A percentile compares a stretch with the other conserved stretches of the same genome.
These are phyloP conservation scores for Arvicanthis niloticus DNA, from an alignment of 2,113 vertebrate species.

Conservation along the genomic window DNA sequence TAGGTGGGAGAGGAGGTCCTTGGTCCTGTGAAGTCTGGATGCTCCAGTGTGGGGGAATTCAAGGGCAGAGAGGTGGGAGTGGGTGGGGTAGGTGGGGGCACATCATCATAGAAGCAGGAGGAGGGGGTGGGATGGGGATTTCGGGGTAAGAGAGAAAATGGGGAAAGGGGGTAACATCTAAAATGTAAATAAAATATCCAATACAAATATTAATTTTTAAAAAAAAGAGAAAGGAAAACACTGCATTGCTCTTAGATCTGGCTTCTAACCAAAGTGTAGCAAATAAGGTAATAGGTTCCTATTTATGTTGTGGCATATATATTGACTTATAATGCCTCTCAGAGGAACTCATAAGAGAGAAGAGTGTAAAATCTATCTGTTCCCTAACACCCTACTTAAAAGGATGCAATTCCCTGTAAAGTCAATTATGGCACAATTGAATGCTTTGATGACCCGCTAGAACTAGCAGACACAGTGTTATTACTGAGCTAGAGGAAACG, in stretches of 20 bases:
- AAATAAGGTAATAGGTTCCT: constrained; percentile 6
- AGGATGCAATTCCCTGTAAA: background rate
- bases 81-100: no score
- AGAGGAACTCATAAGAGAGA: background rate
- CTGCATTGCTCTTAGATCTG: background rate
- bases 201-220: background rate
- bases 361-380: constrained; percentile 3
- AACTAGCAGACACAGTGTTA: constrained; percentile 30
- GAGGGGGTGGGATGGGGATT: no score
- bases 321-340: background rate
- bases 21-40: no score
- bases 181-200: no score
- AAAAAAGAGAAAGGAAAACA: background rate
- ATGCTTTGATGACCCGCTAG: background rate
- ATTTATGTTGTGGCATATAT: background rate
- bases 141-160: no score
- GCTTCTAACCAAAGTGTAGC: background rate
- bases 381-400: background rate
- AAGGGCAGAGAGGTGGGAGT: no score
- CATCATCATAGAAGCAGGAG: no score
- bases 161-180: no score
- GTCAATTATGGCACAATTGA: constrained; percentile 39
- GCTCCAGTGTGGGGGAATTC: no score
- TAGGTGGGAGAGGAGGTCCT: no score
- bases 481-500: background rate